Evolutionary conservation across 1,140 invertebrate genomes (phyloP), one percentile per base, ranked within the genome.

Genomic region (Pseudobourletiella spinata): DNA sequence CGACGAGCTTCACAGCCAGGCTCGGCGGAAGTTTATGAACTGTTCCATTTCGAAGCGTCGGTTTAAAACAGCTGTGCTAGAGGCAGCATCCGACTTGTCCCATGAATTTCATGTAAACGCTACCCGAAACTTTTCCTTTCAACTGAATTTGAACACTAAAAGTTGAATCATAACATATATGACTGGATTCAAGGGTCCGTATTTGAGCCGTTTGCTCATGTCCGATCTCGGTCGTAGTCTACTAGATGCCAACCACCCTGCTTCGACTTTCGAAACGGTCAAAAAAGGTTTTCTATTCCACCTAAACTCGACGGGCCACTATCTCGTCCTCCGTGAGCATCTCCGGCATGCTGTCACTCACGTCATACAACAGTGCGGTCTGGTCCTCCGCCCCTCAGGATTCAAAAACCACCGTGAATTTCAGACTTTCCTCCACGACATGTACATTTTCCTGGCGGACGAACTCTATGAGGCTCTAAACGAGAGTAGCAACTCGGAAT

Each of bases 201-300:
- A 32, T 18, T 3, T 55, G 11, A 55, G 29, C 22, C 52, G 52
- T 18, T 22, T 55, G 4, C 28, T 29, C 2, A 39, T 55, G 28
- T 55, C 29, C 20, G 28, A 35, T 3, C 29, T 3, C 18, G 16
- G 11, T 20, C 28, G 25, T 18, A 24, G 3, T 42, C n/a, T 56
- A 15, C 11, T 56, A 1, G 54, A 60, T 28, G n/a, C 50, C 6
- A 8, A 42, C 1, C 44, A 57, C 24, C 32, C 61, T 11, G 43
- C 61, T 15, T 61, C 58, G 16, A 39, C 57, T 14, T 56, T 48
- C 18, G 61, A 67, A 18, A 44, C 58, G 8, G 24, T 67, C 16
- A 64, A 67, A 42, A 64, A 67, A 54, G 55, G 59, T 20, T 67
- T 67, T 48, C 35, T 67, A 22, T 59, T 59, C 15, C 59, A 67